Evolutionary conservation across 2,888 invertebrate genomes (phyloP).

Genomic region (Tiliacea citrago): DNA sequence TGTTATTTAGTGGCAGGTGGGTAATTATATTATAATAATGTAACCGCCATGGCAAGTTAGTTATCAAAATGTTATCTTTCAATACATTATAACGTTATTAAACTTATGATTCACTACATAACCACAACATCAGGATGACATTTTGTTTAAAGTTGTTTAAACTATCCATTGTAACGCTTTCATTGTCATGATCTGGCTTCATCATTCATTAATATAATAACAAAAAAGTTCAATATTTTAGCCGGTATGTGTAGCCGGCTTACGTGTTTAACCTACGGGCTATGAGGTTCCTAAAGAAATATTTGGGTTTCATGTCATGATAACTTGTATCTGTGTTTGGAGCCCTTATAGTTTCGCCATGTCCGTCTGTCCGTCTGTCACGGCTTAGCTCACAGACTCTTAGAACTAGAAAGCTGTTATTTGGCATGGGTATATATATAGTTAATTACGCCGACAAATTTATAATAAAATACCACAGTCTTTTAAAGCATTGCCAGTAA

Average conservation of each 20-base stretch:
- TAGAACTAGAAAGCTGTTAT: no score
- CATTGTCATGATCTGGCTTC: constrained; percentile 26
- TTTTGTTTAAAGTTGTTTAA: constrained; percentile 28
- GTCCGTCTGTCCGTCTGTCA: no score
- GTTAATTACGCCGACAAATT: no score
- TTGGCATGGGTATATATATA: no score
- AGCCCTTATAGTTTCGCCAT: no score
- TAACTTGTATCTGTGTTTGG: neutral
- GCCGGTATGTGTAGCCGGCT: neutral
- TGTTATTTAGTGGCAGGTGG: no score
- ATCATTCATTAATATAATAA: neutral
- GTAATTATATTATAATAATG: no score
- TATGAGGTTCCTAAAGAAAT: no score
- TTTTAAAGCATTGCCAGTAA: no score
- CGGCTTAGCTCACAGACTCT: no score
- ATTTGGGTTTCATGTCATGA: neutral
- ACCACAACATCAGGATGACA: constrained; percentile 2
- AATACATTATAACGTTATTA: constrained; percentile 28
- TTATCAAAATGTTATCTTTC: constrained; percentile 26
- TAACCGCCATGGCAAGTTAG: neutral
- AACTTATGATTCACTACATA: constrained; percentile 31
- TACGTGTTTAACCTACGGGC: neutral
- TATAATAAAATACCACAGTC: no score
- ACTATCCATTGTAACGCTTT: constrained; percentile 34
- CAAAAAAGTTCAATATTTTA: neutral